phyloP scores from a whole-genome alignment of 2,888 invertebrate species.

The Campopleginae sp. region DNA sequence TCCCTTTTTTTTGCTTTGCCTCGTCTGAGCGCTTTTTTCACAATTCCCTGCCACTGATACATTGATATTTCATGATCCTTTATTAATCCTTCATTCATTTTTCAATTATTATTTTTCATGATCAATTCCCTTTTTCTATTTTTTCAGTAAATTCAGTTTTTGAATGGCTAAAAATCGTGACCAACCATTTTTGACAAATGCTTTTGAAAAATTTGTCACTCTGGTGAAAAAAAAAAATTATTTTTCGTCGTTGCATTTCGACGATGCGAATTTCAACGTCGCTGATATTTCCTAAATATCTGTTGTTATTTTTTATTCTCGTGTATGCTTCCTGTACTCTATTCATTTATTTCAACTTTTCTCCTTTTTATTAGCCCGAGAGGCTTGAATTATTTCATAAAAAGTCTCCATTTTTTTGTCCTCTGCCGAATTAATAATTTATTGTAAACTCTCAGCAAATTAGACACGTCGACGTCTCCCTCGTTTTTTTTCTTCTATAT shows the following conservation, averaged over 20 bases:
- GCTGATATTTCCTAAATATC: too few relatives aligned
- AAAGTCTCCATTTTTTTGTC: not conserved
- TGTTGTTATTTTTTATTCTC: not conserved
- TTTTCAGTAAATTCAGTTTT: too few relatives aligned
- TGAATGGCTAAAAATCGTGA: too few relatives aligned
- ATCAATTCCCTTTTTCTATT: not conserved
- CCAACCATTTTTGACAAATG: too few relatives aligned
- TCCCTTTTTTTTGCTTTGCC: slow-evolving; percentile 8
- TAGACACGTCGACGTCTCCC: not conserved
- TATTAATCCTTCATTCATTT: not conserved
- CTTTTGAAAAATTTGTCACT: too few relatives aligned
- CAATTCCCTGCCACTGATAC: not conserved
- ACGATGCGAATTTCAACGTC: too few relatives aligned
- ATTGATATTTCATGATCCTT: not conserved
- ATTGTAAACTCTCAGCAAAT: not conserved
- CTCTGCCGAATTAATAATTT: not conserved
- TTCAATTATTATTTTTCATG: too few relatives aligned
- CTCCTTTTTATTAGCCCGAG: not conserved
- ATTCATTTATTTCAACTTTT: not conserved
- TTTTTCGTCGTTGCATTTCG: too few relatives aligned
- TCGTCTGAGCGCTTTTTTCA: not conserved
- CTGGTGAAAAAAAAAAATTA: too few relatives aligned
- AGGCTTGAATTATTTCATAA: not conserved
- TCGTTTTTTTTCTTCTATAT: not conserved
- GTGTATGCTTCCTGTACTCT: too few relatives aligned